phyloP scores from a whole-genome alignment of 2,113 vertebrate species.

The Oxyruncus cristatus region DNA sequence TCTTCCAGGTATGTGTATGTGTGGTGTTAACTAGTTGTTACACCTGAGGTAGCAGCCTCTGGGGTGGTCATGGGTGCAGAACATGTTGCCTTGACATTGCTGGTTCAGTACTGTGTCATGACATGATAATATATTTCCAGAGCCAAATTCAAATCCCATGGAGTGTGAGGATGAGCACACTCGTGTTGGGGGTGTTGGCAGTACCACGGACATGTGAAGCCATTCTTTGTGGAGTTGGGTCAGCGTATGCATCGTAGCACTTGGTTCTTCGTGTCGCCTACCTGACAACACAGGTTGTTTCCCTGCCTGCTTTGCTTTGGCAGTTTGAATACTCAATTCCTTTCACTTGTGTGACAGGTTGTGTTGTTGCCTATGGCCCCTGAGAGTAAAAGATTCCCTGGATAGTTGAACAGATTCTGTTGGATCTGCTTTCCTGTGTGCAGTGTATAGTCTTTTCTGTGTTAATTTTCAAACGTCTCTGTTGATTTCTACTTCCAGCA shows the following conservation, averaged over 20 bases:
- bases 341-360: background rate
- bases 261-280: rapidly evolving
- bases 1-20: background rate
- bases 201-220: background rate
- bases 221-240: background rate
- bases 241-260: rapidly evolving
- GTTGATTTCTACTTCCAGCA: background rate
- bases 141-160: background rate
- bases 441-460: background rate
- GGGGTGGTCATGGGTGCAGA: background rate
- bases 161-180: rapidly evolving
- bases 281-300: rapidly evolving
- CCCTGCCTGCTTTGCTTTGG: background rate
- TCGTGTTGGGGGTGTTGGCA: background rate
- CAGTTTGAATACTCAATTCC: background rate
- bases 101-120: background rate
- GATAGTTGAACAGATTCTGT: background rate
- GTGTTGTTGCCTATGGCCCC: background rate
- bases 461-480: background rate
- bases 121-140: background rate
- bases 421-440: background rate
- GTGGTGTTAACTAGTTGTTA: background rate
- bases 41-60: background rate
- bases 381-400: background rate
- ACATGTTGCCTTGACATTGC: rapidly evolving